A percentile compares a stretch with the other conserved stretches of the same genome.
Conservation (phyloP, 2,797 vertebrate species). For the Scyliorhinus canicula region DNA sequence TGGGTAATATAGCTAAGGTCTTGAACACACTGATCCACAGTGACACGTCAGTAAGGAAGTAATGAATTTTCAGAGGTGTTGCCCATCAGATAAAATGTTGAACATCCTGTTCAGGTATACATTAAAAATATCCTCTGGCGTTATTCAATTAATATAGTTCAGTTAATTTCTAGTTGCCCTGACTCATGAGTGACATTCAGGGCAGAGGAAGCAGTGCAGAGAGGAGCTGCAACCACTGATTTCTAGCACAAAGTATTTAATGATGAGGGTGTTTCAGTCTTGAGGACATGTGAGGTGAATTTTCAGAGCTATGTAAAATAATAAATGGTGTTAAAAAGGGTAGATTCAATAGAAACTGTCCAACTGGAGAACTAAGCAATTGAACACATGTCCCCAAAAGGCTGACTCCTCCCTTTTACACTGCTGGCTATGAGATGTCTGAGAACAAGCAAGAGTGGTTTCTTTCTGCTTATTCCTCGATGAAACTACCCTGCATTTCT, state of each 20-base stretch:
- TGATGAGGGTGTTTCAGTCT: no score
- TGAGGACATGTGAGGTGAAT: not conserved
- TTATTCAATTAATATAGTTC: not conserved
- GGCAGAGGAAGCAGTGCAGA: not conserved
- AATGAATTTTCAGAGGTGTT: no score
- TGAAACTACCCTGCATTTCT: not conserved
- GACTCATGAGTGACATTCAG: not conserved
- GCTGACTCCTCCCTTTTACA: not conserved
- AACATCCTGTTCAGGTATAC: not conserved
- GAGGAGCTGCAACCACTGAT: not conserved
- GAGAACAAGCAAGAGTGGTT: not conserved
- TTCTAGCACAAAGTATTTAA: not conserved
- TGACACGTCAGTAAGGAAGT: not conserved
- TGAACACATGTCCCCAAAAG: not conserved
- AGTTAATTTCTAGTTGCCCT: not conserved
- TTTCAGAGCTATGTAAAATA: not conserved
- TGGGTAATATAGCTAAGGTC: not conserved
- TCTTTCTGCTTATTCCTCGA: not conserved
- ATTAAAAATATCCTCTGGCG: not conserved
- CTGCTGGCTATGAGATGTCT: not conserved
- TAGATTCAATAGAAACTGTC: not conserved
- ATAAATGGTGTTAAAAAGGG: not conserved
- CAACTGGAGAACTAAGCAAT: not conserved
- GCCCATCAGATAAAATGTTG: not conserved
- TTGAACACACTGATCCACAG: not conserved